Evolutionary conservation across 2,797 vertebrate species (phyloP), one percentile per base, ranked within the genome.

Genomic region (Platyrinchus mystaceus): DNA sequence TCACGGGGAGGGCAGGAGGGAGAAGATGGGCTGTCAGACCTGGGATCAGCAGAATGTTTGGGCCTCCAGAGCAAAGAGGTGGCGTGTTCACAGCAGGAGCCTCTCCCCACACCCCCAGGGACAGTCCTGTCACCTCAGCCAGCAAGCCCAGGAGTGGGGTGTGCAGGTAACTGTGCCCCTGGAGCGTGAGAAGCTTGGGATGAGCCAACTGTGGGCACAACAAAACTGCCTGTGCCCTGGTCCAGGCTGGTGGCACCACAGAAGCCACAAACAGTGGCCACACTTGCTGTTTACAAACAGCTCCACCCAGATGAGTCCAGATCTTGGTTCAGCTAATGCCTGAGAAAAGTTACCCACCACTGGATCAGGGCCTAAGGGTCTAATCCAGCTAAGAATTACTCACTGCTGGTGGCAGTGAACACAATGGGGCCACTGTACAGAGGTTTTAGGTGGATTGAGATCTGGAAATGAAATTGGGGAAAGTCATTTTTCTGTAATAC

Each of bases 1-100:
- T 96, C 90, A 92, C 0, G 19, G 84, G 37, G 55, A 88, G 90
- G 95, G 84, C 96, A 96, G 62, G 39, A 68, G 70, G 69, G 91
- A 94, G 79, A 92, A 37, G 68, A 12, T 75, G 76, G 59, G 23
- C 76, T 70, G 1, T 43, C 56, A 75, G 82, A 73, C 73, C 50
- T 58, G 53, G 30, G 49, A 78, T 81, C 44, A 75, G 75, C 66
- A 59, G 49, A 47, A 43, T 7, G 30, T 32, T 74, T 81, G 39
- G 41, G 78, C 60, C 47, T 52, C 43, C 67, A 39, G 68, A 66
- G 73, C 76, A 46, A 63, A 83, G 62, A 47, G 44, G 53, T 64
- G 78, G 68, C 0, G 7, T 14, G 63, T 34, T 69, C 47, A 7
- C 3, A 1, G 80, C 75, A 30, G 2, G 22, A 58, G 87, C 58